phyloP scores from a whole-genome alignment of 2,888 invertebrate genomes.

The Chelonus formosanus region DNA sequence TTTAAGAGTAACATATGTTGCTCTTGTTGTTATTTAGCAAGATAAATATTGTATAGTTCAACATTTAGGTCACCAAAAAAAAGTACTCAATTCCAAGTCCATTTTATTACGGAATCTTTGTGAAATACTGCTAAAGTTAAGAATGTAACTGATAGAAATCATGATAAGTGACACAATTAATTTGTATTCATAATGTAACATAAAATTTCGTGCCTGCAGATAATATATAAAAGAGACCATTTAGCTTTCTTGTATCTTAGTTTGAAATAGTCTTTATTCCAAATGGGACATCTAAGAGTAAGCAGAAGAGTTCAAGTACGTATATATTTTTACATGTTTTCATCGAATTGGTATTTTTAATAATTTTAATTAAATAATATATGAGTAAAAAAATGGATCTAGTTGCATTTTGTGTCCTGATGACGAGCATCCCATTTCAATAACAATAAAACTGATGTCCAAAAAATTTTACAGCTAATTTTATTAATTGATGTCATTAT shows the following conservation, averaged over 20 bases:
- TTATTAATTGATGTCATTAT: slow-evolving; percentile 20
- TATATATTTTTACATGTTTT: slow-evolving; percentile 1
- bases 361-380: not conserved
- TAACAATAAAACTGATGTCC: too few relatives aligned
- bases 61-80: too few relatives aligned
- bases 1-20: too few relatives aligned
- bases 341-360: not conserved
- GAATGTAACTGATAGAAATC: too few relatives aligned
- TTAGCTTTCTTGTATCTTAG: slow-evolving; percentile 22
- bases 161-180: not conserved
- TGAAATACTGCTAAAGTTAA: too few relatives aligned
- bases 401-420: too few relatives aligned
- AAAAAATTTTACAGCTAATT: slow-evolving; percentile 5
- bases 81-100: too few relatives aligned
- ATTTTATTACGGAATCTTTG: too few relatives aligned
- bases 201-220: slow-evolving; percentile 12
- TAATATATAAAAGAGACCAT: slow-evolving; percentile 15
- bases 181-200: slow-evolving; percentile 22
- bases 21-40: too few relatives aligned
- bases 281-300: not conserved
- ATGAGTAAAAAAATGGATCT: slow-evolving; percentile 1
- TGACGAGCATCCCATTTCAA: too few relatives aligned
- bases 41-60: too few relatives aligned
- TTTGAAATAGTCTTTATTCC: slow-evolving; percentile 8
- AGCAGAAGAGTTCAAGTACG: not conserved